phyloP scores from a whole-genome alignment of 2,113 vertebrate genomes.

The Nibea albiflora region DNA sequence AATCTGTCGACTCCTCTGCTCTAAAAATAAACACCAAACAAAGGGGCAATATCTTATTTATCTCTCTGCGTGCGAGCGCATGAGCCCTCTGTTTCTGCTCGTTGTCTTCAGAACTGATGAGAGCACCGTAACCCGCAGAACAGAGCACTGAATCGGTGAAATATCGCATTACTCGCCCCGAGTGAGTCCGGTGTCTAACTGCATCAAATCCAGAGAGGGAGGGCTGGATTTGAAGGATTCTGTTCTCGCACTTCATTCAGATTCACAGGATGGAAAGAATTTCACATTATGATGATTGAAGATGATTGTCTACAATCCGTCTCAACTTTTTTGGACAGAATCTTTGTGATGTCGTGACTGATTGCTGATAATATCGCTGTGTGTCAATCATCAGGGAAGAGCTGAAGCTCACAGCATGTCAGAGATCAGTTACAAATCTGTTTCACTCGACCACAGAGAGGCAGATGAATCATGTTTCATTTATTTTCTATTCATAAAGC shows the following conservation, averaged over 20 bases:
- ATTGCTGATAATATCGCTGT: not conserved
- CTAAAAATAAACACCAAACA: conserved; percentile 71
- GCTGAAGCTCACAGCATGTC: conserved; percentile 19
- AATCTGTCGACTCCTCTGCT: conserved; percentile 61
- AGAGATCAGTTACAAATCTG: not conserved
- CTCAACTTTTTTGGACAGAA: conserved; percentile 8
- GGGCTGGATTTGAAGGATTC: conserved; percentile 35
- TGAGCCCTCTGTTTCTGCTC: conserved; percentile 55
- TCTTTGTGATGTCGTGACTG: not conserved
- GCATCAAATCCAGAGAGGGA: conserved; percentile 46
- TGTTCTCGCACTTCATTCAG: conserved; percentile 32
- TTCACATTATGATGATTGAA: conserved; percentile 33
- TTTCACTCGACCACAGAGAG: not conserved
- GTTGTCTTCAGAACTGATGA: conserved; percentile 56
- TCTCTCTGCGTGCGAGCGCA: conserved; percentile 29
- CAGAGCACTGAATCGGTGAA: conserved; percentile 45
- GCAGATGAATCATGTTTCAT: not conserved
- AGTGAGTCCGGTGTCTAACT: conserved; percentile 41
- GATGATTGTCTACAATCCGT: conserved; percentile 34
- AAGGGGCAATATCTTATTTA: conserved; percentile 72
- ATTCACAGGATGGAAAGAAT: conserved; percentile 37
- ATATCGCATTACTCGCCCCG: conserved; percentile 36
- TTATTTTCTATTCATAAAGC: not conserved
- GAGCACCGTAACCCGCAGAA: conserved; percentile 25
- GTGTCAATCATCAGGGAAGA: conserved; percentile 21